Evolutionary conservation across 92 coral and sea anemone genomes (phyloP), one percentile per base, ranked within the genome.

Genomic region (Micromussa lordhowensis): DNA sequence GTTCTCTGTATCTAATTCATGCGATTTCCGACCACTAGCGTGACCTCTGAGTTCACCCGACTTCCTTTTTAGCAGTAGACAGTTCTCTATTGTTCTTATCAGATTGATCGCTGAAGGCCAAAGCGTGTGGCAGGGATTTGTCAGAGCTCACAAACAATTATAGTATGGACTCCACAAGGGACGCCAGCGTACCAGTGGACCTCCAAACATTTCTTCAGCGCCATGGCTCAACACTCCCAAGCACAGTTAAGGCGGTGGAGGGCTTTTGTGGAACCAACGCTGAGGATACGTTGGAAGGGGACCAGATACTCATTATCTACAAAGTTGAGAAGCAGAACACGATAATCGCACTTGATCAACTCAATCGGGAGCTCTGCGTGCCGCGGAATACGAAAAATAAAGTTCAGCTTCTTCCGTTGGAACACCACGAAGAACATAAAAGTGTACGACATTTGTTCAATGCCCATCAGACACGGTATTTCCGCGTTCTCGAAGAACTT

Each of bases 401-500:
- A 58, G 91, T 90, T 61, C 88, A 93, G 79, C 59, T 90, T 71
- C 79, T 90, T 54, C 95, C 95, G 28, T 68, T 72, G 26, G 82
- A 87, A 32, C 21, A 82, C 18, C 57, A 78, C 36, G 71, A 49
- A 14, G 91, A 87, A 44, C 54, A 73, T 15, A 74, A 68, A 32
- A 86, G 80, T 24, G 82, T 93, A 19, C 59, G 57, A 34, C 92
- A 93, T 16, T 72, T 93, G 32, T 58, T 87, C n/a, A 81, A 77
- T 22, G 91, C 80, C 7, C 49, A 73, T 19, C 80, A 90, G 29
- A 90, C 90, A n/a, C 36, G 75, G 31, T 87, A 59, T 78, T 87
- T 90, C 77, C 93, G 93, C 32, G 91, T 90, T 61, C 77, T 93
- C 5, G 83, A 86, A 48, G 91, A 87, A 87, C 87, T 93, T 61